Evolutionary conservation across 2,113 vertebrate species (phyloP).

Genomic region (Trochalopteron elliotii): DNA sequence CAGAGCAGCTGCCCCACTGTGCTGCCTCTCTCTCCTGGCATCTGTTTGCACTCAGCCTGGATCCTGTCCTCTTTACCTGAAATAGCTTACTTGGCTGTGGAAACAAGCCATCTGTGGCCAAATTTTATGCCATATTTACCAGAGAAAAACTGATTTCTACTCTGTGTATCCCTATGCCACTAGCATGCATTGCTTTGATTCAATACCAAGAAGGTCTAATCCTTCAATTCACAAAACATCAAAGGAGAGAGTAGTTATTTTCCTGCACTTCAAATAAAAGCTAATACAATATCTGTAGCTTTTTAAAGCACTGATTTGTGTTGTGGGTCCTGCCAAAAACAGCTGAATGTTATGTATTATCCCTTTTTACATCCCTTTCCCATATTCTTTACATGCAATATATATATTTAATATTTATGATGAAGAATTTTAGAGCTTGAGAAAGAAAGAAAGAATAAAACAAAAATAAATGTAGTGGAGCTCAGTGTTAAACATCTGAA

Average conservation of each 20-base stretch:
- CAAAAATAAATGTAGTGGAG: not conserved
- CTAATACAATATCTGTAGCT: not conserved
- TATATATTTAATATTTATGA: not conserved
- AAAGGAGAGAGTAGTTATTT: not conserved
- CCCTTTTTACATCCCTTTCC: not conserved
- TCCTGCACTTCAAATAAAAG: not conserved
- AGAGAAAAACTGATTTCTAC: not conserved
- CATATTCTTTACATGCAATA: not conserved
- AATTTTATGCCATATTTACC: not conserved
- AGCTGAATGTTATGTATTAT: not conserved
- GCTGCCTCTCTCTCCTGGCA: not conserved
- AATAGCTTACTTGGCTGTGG: not conserved
- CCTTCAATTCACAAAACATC: not conserved
- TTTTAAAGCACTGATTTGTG: not conserved
- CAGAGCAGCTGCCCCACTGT: not conserved
- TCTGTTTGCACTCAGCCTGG: not conserved
- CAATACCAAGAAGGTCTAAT: not conserved
- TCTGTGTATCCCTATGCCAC: accelerated
- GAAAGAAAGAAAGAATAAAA: not conserved
- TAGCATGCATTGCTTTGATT: not conserved
- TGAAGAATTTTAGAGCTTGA: not conserved
- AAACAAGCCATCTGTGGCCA: not conserved
- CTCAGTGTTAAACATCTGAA: not conserved
- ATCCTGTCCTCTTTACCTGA: not conserved
- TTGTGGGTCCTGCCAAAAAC: not conserved